Percentiles rank a stretch among this genome's conserved stretches.
phyloP scores from a whole-genome alignment of 1,140 invertebrate species.

The Harpegnathos saltator region DNA sequence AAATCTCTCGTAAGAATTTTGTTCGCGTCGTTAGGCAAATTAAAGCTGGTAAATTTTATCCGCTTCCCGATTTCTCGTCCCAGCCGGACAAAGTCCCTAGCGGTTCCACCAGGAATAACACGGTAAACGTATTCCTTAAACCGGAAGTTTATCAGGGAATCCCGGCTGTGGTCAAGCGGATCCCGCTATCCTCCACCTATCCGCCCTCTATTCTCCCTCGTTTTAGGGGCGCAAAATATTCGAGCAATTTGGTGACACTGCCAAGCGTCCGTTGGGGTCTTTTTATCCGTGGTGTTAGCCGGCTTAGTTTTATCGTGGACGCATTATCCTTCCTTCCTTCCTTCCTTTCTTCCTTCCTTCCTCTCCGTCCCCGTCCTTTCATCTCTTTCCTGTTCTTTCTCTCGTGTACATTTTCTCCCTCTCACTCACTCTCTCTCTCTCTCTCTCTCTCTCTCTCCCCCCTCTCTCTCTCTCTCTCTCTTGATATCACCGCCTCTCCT shows the following conservation, averaged over 20 bases:
- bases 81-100: conserved; percentile 6
- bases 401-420: not conserved
- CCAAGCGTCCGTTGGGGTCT: conserved; percentile 75
- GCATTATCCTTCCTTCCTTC: conserved; percentile 76
- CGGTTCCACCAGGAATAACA: conserved; percentile 66
- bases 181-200: conserved; percentile 27
- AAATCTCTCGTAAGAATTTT: conserved; percentile 41
- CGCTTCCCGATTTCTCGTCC: conserved; percentile 19
- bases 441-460: not conserved
- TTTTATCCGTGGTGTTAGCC: conserved; percentile 80
- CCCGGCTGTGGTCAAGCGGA: conserved; percentile 73
- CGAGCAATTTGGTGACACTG: conserved; percentile 82
- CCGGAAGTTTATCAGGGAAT: conserved; percentile 77
- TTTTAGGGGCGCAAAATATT: conserved; percentile 80
- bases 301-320: conserved; percentile 83
- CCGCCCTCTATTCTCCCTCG: conserved; percentile 51
- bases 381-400: too few relatives aligned
- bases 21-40: conserved; percentile 10
- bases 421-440: conserved; percentile 27
- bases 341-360: conserved; percentile 42
- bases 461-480: conserved; percentile 2
- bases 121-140: conserved; percentile 76
- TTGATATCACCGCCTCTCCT: conserved; percentile 26
- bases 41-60: conserved; percentile 15
- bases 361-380: conserved; percentile 19